These are phyloP conservation scores for Synergus gifuensis DNA, from an alignment of 2,888 invertebrate genomes.

Conservation along the genomic window DNA sequence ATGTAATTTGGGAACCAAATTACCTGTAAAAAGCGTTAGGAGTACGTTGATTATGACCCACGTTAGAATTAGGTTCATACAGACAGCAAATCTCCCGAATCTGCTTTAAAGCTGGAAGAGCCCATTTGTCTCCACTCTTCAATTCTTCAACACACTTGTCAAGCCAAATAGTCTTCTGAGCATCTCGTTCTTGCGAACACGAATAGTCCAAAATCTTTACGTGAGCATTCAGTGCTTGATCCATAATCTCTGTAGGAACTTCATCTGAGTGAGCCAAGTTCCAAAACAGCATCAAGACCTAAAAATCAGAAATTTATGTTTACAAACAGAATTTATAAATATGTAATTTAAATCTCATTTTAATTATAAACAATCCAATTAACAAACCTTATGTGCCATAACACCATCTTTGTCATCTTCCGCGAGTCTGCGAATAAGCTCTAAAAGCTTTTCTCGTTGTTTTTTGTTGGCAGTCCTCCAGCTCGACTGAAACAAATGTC, in stretches of 20 bases:
- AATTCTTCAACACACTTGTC: conserved; percentile 98
- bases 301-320: conserved; percentile 41
- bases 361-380: conserved; percentile 35
- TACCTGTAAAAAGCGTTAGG: conserved; percentile 81
- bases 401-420: conserved; percentile 99
- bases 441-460: conserved; percentile 95
- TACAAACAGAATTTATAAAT: conserved; percentile 30
- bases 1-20: background rate
- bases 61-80: conserved; percentile 91
- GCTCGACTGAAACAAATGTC: conserved; percentile 82
- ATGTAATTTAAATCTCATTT: conserved; percentile 29
- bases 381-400: conserved; percentile 94
- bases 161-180: conserved; percentile 96
- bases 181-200: conserved; percentile 97
- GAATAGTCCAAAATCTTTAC: conserved; percentile 98
- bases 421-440: conserved; percentile 95
- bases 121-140: conserved; percentile 93
- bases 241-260: conserved; percentile 97
- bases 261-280: conserved; percentile 97
- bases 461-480: conserved; percentile 98
- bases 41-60: conserved; percentile 81
- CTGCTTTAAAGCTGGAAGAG: conserved; percentile 95
- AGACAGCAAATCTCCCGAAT: conserved; percentile 97
- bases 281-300: conserved; percentile 96
- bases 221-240: conserved; percentile 96